Evolutionary conservation across 2,888 invertebrate genomes (phyloP), one percentile per base, ranked within the genome.

Genomic region (Torymus texanus): DNA sequence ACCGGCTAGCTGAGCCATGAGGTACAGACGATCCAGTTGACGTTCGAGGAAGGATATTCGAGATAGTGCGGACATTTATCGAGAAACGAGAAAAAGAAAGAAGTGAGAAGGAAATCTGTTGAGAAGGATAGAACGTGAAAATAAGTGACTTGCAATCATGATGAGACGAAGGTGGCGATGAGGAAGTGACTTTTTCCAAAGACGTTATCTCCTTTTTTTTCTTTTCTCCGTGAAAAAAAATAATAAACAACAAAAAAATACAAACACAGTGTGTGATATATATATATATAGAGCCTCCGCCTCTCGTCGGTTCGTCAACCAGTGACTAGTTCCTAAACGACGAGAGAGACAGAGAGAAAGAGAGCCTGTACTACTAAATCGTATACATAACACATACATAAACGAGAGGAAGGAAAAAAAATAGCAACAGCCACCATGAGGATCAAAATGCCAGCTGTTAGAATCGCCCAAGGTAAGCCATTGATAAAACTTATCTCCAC

Each of bases 361-460:
- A 41, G 8, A 56, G 13, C 53, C 61, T 21, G 41, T 14, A 41
- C 29, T n/a, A 16, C n/a, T 3, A 13, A 16, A 2, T 8, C 41
- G 8, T 8, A 41, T 29, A 29, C 4, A 29, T 5, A 5, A 29
- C 29, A 29, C 29, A n/a, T n/a, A 29, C 29, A 29, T 5, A 5
- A 5, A 41, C 41, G 41, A 41, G 41, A 41, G 41, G 41, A 41
- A 41, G 10, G 41, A 41, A 41, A 41, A 41, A 41, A 41, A 41
- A 41, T 41, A 8, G 8, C 41, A 8, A 11, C 68, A 41, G 65
- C 55, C 95, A 97, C 95, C 94, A 97, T 97, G 97, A 95, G 97
- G 96, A 97, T 97, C 93, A 97, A 97, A 94, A 97, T 97, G 97
- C 97, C 97, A 92, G 97, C 97, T 92, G 96, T 97, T 93, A 95